Evolutionary conservation across 2,888 invertebrate species (phyloP), one percentile per base, ranked within the genome.

Genomic region (Cantharis flavilabris): DNA sequence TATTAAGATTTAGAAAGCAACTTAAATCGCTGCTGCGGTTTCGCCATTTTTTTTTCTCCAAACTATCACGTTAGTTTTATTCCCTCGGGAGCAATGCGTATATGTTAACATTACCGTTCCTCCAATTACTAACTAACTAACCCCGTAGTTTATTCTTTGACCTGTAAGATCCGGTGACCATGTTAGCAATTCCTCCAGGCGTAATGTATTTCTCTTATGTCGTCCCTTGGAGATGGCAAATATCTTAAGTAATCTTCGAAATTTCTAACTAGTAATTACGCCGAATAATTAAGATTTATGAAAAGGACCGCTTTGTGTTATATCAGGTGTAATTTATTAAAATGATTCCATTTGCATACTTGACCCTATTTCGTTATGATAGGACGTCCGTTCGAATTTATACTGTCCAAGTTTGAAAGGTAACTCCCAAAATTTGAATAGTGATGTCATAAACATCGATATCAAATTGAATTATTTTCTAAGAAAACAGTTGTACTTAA

Each of bases 281-380:
- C 5, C 18, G 64, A 23, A 67, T 67, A 64, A 18, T 49, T 49
- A 49, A 49, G 49, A 49, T 49, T 49, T 49, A 49, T 49, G 49
- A 49, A 49, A 49, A 49, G 49, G 49, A n/a, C 49, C 49, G n/a
- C n/a, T n/a, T 49, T 49, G 7, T n/a, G 9, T 49, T 67, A 23
- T 67, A 87, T 87, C 88, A 88, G 88, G 88, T 88, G 87, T 83
- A 80, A 77, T 78, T 75, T 71, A 76, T 76, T 81, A 83, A 84
- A 84, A 81, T 83, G 82, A 83, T 83, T 82, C 77, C 83, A 87
- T 88, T 88, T 87, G 84, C 87, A 88, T 87, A 88, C 49, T 86
- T 83, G 85, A 84, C 85, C 84, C 84, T 86, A 87, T 87, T 87
- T 86, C 87, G 86, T 86, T 86, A 84, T 86, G 87, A 87, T 87